Evolutionary conservation across 2,113 vertebrate genomes (phyloP), one percentile per base, ranked within the genome.

Genomic region (Prunella fulvescens): DNA sequence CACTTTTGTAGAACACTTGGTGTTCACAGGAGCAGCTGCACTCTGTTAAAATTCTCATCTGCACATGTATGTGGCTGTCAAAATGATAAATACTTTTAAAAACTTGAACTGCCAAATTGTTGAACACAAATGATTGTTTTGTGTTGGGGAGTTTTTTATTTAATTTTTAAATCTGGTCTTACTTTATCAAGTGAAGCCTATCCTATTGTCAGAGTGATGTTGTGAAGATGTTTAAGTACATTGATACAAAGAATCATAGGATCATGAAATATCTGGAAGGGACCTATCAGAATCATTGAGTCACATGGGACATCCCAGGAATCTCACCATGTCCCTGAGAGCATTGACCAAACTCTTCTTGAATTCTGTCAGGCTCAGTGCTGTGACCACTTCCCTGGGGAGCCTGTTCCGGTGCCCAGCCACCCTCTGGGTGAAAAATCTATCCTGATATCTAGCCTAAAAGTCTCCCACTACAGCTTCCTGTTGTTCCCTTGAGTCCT

Each of bases 401-500:
- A 51, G 15, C 15, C 39, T 60, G 6, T 74, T 74, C 33, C n/a
- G 53, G 16, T 29, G 33, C 16, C 14, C 77, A 51, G 0, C 9
- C 19, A 53, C 28, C 13, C 16, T 74, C 12, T 67, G 23, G 39
- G 16, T 60, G 23, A 74, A 74, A 9, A 67, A 12, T 24, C 6
- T n/a, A 66, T 67, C 13, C 19, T 53, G 45, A 6, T 44, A 60
- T 18, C 69, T 13, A 74, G 6, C 11, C 13, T 29, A 40, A 74
- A 74, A 0, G 0, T 74, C 17, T 25, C n/a, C 14, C 20, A 20
- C 14, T 16, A 18, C 19, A 31, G 19, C 39, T 74, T 81, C 0
- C 0, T 29, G 19, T 39, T n/a, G 9, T 39, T 58, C 11, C 28
- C 23, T 73, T 0, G 0, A n/a, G 33, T 88, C 12, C 53, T 73